phyloP scores from a whole-genome alignment of 2,888 invertebrate species.

The Arrhopalites spinosus region DNA sequence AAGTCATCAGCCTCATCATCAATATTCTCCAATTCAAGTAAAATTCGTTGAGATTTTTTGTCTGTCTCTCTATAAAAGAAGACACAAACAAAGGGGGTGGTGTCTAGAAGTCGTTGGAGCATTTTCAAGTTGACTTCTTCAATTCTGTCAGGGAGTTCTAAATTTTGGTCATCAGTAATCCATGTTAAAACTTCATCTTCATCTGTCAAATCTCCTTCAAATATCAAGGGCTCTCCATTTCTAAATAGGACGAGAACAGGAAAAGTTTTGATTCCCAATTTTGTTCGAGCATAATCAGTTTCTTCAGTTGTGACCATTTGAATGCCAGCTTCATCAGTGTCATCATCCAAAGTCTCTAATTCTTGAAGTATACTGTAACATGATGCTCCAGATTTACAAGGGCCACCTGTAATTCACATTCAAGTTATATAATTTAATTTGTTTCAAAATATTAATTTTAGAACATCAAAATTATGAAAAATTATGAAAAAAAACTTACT shows the following conservation, averaged over 20 bases:
- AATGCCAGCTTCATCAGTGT: slow-evolving; percentile 88
- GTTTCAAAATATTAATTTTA: not conserved
- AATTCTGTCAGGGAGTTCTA: slow-evolving; percentile 89
- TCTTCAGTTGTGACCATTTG: slow-evolving; percentile 94
- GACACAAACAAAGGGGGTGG: slow-evolving; percentile 86
- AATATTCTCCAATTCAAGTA: slow-evolving; percentile 87
- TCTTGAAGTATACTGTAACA: slow-evolving; percentile 66
- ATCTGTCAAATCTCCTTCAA: slow-evolving; percentile 85
- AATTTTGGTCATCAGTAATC: slow-evolving; percentile 87
- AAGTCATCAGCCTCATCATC: slow-evolving; percentile 75
- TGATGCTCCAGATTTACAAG: slow-evolving; percentile 69
- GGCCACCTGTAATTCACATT: slow-evolving; percentile 74
- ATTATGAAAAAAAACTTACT: slow-evolving; percentile 72
- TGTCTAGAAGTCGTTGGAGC: slow-evolving; percentile 85
- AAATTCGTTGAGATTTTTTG: slow-evolving; percentile 84
- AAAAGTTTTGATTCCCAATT: slow-evolving; percentile 76
- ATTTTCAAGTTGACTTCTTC: slow-evolving; percentile 89
- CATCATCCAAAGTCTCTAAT: slow-evolving; percentile 72
- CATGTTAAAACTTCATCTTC: slow-evolving; percentile 90
- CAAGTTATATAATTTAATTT: slow-evolving; percentile 1
- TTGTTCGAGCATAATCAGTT: slow-evolving; percentile 75
- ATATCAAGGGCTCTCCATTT: slow-evolving; percentile 85
- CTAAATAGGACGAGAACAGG: slow-evolving; percentile 88
- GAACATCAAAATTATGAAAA: not conserved
- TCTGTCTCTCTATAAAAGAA: slow-evolving; percentile 93